Base-by-base conservation (phyloP, 2,888 invertebrate genomes). In the Metopia argyrocephala region DNA sequence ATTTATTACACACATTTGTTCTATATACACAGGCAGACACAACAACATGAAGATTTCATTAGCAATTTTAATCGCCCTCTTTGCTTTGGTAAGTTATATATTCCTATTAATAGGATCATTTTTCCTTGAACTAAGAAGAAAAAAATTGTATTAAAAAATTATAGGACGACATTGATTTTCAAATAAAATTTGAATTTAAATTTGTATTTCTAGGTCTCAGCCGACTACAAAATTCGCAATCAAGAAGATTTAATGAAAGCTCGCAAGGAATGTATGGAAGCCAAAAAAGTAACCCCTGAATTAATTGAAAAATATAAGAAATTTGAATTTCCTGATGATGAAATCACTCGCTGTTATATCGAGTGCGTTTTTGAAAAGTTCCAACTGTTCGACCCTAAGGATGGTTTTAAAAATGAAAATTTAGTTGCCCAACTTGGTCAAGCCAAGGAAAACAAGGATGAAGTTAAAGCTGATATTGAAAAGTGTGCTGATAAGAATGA, bases 401-500 rank as follows among this genome's bases (percentile, higher is more conserved):
- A 87, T 79, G 91, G 91, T 21, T 90, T 90, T 85, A 87, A 89
- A 75, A 85, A 87, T 5, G 89, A 90, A n/a, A 87, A 90, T 78
- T 84, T 91, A 71, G 84, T 90, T 9, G 85, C 88, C 48, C 91
- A 91, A 85, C 85, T 91, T 65, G 89, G 89, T 25, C 89, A 89
- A 74, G 88, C 87, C 73, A 87, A 87, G 71, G 86, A 86, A 54
- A 87, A 90, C 82, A 88, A 89, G 85, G 85, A 87, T 62, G 84
- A 85, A n/a, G 86, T 90, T 56, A 88, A 87, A 81, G 84, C 87
- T 5, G 90, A 90, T 61, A 85, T 91, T 50, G 86, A 87, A 79
- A 89, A 88, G 84, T 91, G 91, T 81, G 87, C 88, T 71, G 91
- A 91, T 78, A 89, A 88, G 82, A 89, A 90, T 79, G 89, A 89